Conservation (phyloP, 2,113 vertebrate species). For the Apus apus region DNA sequence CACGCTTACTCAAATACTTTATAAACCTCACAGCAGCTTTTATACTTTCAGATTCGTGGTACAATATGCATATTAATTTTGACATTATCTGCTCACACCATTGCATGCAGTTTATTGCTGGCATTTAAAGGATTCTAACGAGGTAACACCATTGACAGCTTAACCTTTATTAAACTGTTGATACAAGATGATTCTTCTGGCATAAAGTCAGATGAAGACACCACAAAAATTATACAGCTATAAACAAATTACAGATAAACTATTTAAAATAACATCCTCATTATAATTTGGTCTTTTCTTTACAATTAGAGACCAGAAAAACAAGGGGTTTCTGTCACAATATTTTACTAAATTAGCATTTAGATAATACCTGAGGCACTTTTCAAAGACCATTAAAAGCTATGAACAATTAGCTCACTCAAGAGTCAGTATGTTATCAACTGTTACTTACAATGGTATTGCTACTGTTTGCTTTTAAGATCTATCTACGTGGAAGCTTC, state of each 20-base stretch:
- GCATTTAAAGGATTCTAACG: background rate
- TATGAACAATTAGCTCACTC: background rate
- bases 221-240: constrained; percentile 2
- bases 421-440: background rate
- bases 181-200: background rate
- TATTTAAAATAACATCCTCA: background rate
- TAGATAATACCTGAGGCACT: constrained; percentile 26
- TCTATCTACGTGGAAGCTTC: background rate
- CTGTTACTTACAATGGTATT: background rate
- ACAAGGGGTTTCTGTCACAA: background rate
- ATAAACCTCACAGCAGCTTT: background rate
- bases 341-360: constrained; percentile 13
- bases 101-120: background rate
- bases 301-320: constrained; percentile 17
- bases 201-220: background rate
- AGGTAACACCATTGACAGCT: background rate
- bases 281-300: background rate
- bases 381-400: constrained; percentile 13
- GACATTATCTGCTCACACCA: background rate
- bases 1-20: background rate
- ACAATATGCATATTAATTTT: background rate
- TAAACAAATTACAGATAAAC: background rate
- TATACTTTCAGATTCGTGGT: background rate
- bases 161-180: constrained; percentile 38
- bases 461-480: background rate